A percentile compares a stretch with the other conserved stretches of the same genome.
Conservation (phyloP, 2,797 vertebrate species). For the Enteromius trimaculatus region DNA sequence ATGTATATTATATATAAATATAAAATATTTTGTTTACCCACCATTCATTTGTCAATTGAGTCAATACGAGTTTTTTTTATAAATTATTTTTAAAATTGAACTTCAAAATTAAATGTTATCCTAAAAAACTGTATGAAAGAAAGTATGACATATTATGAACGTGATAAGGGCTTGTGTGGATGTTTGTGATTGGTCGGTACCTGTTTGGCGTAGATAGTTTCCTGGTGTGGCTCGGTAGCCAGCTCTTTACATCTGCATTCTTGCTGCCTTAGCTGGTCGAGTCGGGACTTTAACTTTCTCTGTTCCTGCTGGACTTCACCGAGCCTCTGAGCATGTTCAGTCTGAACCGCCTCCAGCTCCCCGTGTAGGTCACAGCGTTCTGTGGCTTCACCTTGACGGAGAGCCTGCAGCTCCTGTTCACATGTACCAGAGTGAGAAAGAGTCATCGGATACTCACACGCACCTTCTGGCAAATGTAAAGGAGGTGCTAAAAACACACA, state of each 20-base stretch:
- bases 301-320: conserved; percentile 79
- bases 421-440: conserved; percentile 29
- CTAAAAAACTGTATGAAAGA: too few relatives aligned
- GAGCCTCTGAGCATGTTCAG: conserved; percentile 55
- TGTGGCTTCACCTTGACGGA: conserved; percentile 80
- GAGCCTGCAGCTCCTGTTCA: conserved; percentile 83
- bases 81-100: background rate
- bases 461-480: conserved; percentile 13
- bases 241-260: conserved; percentile 79
- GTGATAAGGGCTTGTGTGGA: background rate
- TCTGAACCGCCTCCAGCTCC: conserved; percentile 54
- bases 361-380: conserved; percentile 80
- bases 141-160: background rate
- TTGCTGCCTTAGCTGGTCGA: conserved; percentile 84
- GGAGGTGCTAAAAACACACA: background rate
- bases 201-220: conserved; percentile 85
- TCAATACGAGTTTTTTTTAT: background rate
- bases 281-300: conserved; percentile 81
- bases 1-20: background rate
- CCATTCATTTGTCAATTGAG: background rate
- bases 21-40: background rate
- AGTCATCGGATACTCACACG: conserved; percentile 30
- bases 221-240: conserved; percentile 78
- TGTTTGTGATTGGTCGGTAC: conserved; percentile 66
- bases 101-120: background rate